Evolutionary conservation across 2,888 invertebrate species (phyloP).

Genomic region (Drosophila quinaria): DNA sequence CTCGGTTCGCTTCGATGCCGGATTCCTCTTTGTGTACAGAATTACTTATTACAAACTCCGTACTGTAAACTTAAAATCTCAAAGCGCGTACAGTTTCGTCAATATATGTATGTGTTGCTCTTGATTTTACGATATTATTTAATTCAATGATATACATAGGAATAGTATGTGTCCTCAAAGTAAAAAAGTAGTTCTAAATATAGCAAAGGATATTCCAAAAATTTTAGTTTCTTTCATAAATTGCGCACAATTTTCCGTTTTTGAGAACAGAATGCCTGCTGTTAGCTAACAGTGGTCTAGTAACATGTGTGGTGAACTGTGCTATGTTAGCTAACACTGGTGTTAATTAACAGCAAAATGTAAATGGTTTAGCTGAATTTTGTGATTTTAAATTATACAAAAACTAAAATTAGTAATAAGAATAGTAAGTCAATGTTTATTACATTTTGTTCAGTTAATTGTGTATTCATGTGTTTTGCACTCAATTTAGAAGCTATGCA

Average conservation of each 20-base stretch:
- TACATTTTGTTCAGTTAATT: slow-evolving; percentile 28
- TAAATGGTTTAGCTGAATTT: slow-evolving; percentile 19
- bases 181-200: slow-evolving; percentile 23
- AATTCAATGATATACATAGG: slow-evolving; percentile 39
- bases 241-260: slow-evolving; percentile 4
- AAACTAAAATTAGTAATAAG: slow-evolving; percentile 22
- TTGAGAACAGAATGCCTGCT: slow-evolving; percentile 11
- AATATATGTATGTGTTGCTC: slow-evolving; percentile 43
- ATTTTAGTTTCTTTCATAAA: slow-evolving; percentile 4
- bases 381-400: slow-evolving; percentile 14
- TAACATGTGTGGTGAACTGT: slow-evolving; percentile 60
- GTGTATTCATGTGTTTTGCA: slow-evolving; percentile 21
- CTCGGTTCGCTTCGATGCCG: slow-evolving; percentile 34
- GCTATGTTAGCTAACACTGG: slow-evolving; percentile 46
- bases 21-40: slow-evolving; percentile 35
- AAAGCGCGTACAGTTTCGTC: slow-evolving; percentile 53
- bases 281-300: slow-evolving; percentile 43
- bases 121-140: slow-evolving; percentile 37
- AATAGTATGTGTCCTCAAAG: slow-evolving; percentile 17
- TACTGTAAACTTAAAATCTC: slow-evolving; percentile 47
- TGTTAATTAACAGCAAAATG: slow-evolving; percentile 42
- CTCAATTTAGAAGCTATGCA: slow-evolving; percentile 70
- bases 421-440: slow-evolving; percentile 33
- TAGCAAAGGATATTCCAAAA: slow-evolving; percentile 20
- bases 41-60: slow-evolving; percentile 38